Evolutionary conservation across 92 coral and sea anemone species (phyloP).

Genomic region (Phenganax stokvisi): DNA sequence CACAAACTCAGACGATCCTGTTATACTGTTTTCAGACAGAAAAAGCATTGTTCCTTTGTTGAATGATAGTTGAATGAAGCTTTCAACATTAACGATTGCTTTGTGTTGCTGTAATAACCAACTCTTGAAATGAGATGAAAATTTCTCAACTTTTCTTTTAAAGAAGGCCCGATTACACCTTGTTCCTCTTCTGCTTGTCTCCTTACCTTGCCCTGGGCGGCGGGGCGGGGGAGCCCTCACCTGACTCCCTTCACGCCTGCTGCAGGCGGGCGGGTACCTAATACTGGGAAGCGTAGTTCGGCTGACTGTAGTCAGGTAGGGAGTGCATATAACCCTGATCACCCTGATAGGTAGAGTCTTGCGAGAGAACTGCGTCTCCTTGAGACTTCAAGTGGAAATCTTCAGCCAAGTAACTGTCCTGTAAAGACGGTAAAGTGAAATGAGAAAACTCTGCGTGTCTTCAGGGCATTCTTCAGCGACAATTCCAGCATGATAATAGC

Average conservation of each 20-base stretch:
- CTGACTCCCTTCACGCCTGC: conserved; percentile 41
- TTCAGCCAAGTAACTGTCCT: conserved; percentile 99
- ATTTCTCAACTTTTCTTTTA: conserved; percentile 27
- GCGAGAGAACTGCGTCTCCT: conserved; percentile 97
- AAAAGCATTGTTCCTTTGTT: not conserved
- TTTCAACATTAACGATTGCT: not conserved
- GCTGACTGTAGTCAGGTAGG: conserved; percentile 99
- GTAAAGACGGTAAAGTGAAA: not conserved
- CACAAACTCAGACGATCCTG: not conserved
- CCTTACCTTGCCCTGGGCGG: conserved; percentile 28
- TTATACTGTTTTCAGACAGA: not conserved
- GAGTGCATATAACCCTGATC: conserved; percentile 99
- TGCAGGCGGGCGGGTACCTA: conserved; percentile 41
- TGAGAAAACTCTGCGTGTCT: not conserved
- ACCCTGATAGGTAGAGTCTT: conserved; percentile 99
- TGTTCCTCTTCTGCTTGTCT: not conserved
- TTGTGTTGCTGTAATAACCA: not conserved
- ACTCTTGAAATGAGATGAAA: conserved; percentile 12
- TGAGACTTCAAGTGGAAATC: conserved; percentile 98
- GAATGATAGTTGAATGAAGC: not conserved
- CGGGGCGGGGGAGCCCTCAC: conserved; percentile 33
- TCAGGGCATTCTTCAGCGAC: not conserved
- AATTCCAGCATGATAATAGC: too few species aligned
- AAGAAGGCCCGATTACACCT: conserved; percentile 5
- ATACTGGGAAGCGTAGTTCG: conserved; percentile 99